Conservation (phyloP, 2,888 invertebrate genomes). For the Copidosoma aretas region DNA sequence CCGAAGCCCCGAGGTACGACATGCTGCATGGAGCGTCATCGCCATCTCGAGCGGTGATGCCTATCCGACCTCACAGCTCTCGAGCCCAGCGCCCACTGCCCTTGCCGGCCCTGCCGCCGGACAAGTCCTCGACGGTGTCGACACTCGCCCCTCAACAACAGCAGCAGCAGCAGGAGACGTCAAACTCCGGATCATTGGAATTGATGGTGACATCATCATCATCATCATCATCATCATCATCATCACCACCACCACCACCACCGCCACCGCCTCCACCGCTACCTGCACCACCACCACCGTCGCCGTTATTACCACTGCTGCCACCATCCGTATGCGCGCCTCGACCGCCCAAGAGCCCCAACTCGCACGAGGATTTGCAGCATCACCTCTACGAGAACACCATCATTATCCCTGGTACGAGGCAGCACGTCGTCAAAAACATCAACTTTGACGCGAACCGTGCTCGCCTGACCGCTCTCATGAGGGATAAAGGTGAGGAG, state of each 20-base stretch:
- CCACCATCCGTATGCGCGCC: conserved; percentile 56
- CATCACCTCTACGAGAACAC: conserved; percentile 67
- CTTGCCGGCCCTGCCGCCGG: conserved; percentile 55
- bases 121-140: conserved; percentile 46
- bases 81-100: conserved; percentile 28
- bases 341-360: conserved; percentile 50
- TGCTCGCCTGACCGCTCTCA: conserved; percentile 56
- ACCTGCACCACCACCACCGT: conserved; percentile 40
- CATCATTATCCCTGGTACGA: conserved; percentile 62
- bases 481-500: conserved; percentile 57
- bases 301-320: conserved; percentile 54
- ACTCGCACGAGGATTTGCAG: conserved; percentile 43
- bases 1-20: conserved; percentile 59
- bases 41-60: conserved; percentile 52
- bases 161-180: conserved; percentile 45
- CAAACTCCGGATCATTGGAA: neutral
- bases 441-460: conserved; percentile 58
- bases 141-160: too few relatives aligned
- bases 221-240: conserved; percentile 36
- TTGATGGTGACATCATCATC: conserved; percentile 44
- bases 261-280: conserved; percentile 57
- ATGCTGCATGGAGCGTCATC: conserved; percentile 61
- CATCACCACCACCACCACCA: conserved; percentile 44
- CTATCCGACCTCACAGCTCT: conserved; percentile 45
- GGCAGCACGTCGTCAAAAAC: conserved; percentile 59